Base-by-base conservation (phyloP, 37 sponge, comb jelly and placozoan genomes). In the Oopsacas minuta region DNA sequence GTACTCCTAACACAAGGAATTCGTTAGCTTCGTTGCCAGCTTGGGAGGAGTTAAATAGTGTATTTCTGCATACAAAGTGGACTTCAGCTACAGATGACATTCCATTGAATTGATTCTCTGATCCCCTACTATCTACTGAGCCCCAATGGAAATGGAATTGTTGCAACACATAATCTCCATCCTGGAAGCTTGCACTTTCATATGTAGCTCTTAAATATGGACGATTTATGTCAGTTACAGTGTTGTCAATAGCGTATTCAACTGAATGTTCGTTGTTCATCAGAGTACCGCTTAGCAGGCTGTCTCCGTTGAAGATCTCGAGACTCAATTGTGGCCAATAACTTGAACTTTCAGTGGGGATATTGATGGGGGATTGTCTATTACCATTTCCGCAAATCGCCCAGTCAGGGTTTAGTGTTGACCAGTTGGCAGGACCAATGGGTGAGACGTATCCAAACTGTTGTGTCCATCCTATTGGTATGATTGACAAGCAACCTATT, bases 101-200 rank as follows among this genome's bases (percentile, higher is more conserved):
- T 25, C 75, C 75, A 61, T 61, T 12, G 30, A 61, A 25, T 61
- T 25, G 5, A 61, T 61, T 10, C 30, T 61, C 75, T 3, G 75
- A 61, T 61, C 75, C 75, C 30, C 28, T 25, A 61, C 75, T 12
- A 20, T 10, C 75, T 3, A 20, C 28, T 20, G 75, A 61, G 75
- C 75, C 75, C 75, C 75, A 61, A 34, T 61, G 75, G 75, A 61
- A 61, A 61, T 61, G 75, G 22, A 61, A 61, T 61, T 61, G 75
- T 12, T 61, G 75, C 1, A 61, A 12, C 7, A 61, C 22, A 34
- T 61, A 61, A 5, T 25, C 5, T 20, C 75, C 75, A 12, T 61
- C 75, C 7, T 7, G 22, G 28, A 25, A 61, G 28, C 22, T n/a
- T 25, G 30, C 32, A 32, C 75, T n/a, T 3, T 61, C 1, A n/a